These are phyloP conservation scores for Phyllotreta cruciferae DNA, from an alignment of 2,888 invertebrate species.

Conservation along the genomic window DNA sequence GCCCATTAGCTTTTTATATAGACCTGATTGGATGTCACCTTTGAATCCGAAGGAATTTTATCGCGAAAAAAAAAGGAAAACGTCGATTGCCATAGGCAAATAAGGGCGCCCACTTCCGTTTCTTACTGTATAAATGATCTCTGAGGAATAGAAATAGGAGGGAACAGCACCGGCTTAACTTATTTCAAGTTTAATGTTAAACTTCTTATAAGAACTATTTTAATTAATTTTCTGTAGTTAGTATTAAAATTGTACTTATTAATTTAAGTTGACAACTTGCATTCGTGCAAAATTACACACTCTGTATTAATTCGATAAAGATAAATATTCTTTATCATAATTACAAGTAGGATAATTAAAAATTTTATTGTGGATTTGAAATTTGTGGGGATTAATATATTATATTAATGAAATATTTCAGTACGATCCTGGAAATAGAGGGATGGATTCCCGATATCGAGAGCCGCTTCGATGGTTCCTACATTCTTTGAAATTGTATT, in stretches of 20 bases:
- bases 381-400: neutral
- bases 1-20: constrained; percentile 54
- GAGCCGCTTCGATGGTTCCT: constrained; percentile 51
- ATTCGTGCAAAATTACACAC: too few relatives aligned
- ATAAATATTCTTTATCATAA: too few relatives aligned
- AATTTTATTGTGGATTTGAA: neutral
- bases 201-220: too few relatives aligned
- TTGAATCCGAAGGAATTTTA: constrained; percentile 47
- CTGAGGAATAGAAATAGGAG: constrained; percentile 41
- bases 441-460: constrained; percentile 49
- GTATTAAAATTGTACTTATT: too few relatives aligned
- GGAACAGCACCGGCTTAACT: neutral
- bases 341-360: neutral
- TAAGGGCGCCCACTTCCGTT: constrained; percentile 52
- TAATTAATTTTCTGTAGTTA: too few relatives aligned
- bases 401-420: neutral
- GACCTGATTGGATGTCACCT: constrained; percentile 52
- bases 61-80: constrained; percentile 34
- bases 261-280: too few relatives aligned
- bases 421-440: neutral
- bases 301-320: too few relatives aligned
- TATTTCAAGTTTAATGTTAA: too few relatives aligned
- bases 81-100: constrained; percentile 51
- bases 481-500: constrained; percentile 59
- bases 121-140: constrained; percentile 49